Evolutionary conservation across 2,888 invertebrate genomes (phyloP).

Genomic region (Dasypogon diadema): DNA sequence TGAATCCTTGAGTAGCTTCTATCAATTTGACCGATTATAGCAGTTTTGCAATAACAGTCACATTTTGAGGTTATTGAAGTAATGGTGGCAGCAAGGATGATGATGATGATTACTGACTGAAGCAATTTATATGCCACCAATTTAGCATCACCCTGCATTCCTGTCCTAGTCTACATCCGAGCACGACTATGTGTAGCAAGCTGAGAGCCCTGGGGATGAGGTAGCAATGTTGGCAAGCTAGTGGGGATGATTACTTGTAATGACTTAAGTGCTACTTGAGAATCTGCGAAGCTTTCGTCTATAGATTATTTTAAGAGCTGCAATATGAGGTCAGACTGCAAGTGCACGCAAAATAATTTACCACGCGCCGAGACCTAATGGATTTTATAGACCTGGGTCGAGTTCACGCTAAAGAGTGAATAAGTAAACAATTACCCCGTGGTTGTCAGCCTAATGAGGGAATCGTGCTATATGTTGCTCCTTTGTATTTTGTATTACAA

Average conservation of each 20-base stretch:
- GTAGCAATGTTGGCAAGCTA: constrained; percentile 9
- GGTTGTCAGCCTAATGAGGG: neutral
- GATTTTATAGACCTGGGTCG: neutral
- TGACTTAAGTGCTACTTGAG: constrained; percentile 42
- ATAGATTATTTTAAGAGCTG: neutral
- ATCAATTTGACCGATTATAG: neutral
- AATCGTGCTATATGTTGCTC: neutral
- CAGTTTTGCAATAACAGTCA: constrained; percentile 10
- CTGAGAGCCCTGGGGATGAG: neutral
- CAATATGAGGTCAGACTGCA: constrained; percentile 16
- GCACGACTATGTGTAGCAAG: neutral
- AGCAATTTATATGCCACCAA: constrained; percentile 40
- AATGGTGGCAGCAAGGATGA: constrained; percentile 22
- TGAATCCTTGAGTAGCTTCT: neutral
- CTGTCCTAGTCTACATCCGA: neutral
- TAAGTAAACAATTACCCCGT: neutral
- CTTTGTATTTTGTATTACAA: neutral
- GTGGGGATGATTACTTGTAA: constrained; percentile 21
- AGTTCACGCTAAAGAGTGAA: neutral
- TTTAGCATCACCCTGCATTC: constrained; percentile 16
- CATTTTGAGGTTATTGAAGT: constrained; percentile 1
- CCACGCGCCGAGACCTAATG: neutral
- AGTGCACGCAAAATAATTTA: constrained; percentile 32
- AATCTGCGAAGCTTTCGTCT: neutral
- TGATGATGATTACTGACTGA: constrained; percentile 27